Evolutionary conservation across 2,797 vertebrate genomes (phyloP).

Genomic region (Eulemur coronatus): DNA sequence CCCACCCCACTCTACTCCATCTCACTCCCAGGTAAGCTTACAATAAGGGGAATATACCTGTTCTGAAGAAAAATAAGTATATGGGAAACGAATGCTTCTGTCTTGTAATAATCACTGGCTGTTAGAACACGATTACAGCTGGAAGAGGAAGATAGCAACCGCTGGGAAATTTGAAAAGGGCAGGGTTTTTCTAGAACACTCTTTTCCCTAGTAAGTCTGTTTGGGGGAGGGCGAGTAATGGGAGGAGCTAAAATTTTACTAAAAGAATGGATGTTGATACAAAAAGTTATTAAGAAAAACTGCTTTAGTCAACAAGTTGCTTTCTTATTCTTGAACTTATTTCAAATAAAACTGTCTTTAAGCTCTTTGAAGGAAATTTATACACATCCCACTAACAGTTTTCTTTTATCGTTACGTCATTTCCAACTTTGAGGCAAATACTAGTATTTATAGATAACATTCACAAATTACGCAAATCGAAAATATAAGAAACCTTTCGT

Average conservation of each 20-base stretch:
- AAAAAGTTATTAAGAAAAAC: neutral
- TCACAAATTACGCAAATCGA: slow-evolving; percentile 28
- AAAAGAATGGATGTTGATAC: neutral
- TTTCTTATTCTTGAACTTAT: neutral
- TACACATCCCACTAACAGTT: neutral
- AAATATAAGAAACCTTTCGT: slow-evolving; percentile 38
- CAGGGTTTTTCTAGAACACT: neutral
- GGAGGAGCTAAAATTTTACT: neutral
- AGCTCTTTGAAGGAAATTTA: slow-evolving; percentile 20
- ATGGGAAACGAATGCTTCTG: neutral
- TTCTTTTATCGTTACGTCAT: slow-evolving; percentile 34
- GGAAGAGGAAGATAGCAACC: neutral
- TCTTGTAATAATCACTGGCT: neutral
- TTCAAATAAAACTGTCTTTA: neutral
- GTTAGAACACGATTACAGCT: neutral
- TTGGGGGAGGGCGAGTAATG: neutral
- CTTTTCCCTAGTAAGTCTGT: neutral
- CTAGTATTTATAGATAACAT: slow-evolving; percentile 32
- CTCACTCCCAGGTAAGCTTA: neutral
- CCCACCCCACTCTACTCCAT: neutral
- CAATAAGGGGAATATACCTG: neutral
- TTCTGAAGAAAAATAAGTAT: slow-evolving; percentile 23
- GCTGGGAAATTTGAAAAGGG: neutral
- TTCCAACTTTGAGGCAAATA: slow-evolving; percentile 53
- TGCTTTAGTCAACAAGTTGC: neutral